These are phyloP conservation scores for Bucorvus abyssinicus DNA, from an alignment of 2,797 vertebrate species.

Conservation along the genomic window DNA sequence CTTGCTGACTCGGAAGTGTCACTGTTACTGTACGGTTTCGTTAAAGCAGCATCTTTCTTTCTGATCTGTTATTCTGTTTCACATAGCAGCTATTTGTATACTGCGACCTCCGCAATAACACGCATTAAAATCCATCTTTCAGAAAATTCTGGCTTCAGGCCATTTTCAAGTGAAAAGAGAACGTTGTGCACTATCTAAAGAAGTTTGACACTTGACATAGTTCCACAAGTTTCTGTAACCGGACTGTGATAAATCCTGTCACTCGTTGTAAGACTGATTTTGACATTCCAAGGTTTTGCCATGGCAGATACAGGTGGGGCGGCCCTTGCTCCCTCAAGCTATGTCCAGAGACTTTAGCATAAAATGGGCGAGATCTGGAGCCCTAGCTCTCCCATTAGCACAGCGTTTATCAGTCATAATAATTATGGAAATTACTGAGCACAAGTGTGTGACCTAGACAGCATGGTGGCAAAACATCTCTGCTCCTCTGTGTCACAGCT, in stretches of 20 bases:
- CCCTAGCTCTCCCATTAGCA: not conserved
- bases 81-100: not conserved
- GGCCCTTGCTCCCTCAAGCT: not conserved
- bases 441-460: not conserved
- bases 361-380: not conserved
- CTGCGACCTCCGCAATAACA: not conserved
- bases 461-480: not conserved
- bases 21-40: not conserved
- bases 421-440: not conserved
- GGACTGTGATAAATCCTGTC: not conserved
- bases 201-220: not conserved
- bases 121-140: not conserved
- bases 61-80: not conserved
- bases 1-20: slow-evolving; percentile 12
- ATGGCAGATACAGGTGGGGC: accelerated
- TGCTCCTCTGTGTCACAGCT: not conserved
- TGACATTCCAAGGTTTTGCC: not conserved
- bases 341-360: not conserved
- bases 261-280: not conserved
- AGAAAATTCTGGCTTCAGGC: not conserved
- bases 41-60: not conserved
- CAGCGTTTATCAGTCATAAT: not conserved
- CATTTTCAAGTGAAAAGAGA: not conserved
- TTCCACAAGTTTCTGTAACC: not conserved
- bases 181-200: not conserved